Base-by-base conservation (phyloP, 1,140 invertebrate genomes). In the Trichonephila clavipes region DNA sequence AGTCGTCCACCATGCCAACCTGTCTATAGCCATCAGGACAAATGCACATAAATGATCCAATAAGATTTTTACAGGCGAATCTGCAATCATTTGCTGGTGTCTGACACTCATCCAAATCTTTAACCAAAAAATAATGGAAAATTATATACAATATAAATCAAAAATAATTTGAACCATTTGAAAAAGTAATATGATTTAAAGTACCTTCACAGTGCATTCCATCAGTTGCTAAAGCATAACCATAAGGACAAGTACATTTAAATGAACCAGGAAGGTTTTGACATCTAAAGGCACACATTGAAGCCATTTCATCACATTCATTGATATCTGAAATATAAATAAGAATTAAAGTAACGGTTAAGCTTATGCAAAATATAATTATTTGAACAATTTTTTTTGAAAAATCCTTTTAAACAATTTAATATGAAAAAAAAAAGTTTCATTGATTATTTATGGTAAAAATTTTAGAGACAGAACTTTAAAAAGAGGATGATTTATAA, bases 191-290 rank as follows among this genome's bases (percentile, higher is more conserved):
- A 40, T 21, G 0, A 81, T 44, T 21, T 59, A 19, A 83, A 51
- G 51, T 59, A 88, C 97, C 98, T 95, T 97, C 97, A 95, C 98
- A 98, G 61, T 97, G 97, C 86, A 97, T 96, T 34, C 96, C 96
- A 95, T 98, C 98, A 14, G 96, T 95, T 0, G 97, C 97, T 5
- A 98, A 96, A 24, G 96, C 96, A 95, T 99, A 99, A 0, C 98
- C 98, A 10, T 97, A 96, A 0, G 98, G 98, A 96, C 99, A 99
- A 12, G 96, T 96, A 95, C 99, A 99, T 83, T 96, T 96, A 95
- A 98, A 99, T 77, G 97, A 98, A 12, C 99, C 99, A 0, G 97
- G 97, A 0, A 97, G 97, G 95, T 99, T 99, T 16, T 98, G 96
- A 95, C 98, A 99, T 58, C 98, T 96, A 96, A 98, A 98, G 6